phyloP scores from a whole-genome alignment of 2,888 invertebrate species.

The Molorchus minor region DNA sequence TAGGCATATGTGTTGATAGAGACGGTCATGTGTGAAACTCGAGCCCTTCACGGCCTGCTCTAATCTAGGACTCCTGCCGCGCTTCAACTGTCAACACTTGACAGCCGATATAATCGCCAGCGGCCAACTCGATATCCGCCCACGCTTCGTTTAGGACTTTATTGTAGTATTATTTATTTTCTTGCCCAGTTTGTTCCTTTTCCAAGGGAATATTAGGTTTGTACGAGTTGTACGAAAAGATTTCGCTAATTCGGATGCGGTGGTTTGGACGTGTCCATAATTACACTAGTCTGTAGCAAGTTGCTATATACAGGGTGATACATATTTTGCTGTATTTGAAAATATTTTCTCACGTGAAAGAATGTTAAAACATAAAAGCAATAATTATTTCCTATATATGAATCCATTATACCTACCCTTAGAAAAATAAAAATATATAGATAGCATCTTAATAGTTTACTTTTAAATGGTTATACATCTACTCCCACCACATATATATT shows the following conservation, averaged over 20 bases:
- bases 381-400: too few relatives aligned
- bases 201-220: constrained; percentile 46
- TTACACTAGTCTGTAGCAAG: too few relatives aligned
- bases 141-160: constrained; percentile 51
- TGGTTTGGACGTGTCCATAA: too few relatives aligned
- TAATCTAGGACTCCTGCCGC: constrained; percentile 50
- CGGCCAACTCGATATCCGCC: constrained; percentile 49
- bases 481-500: too few relatives aligned
- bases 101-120: constrained; percentile 54
- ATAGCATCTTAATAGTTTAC: too few relatives aligned
- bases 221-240: constrained; percentile 34
- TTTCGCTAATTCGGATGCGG: constrained; percentile 22
- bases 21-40: constrained; percentile 44
- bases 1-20: constrained; percentile 31
- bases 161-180: constrained; percentile 41
- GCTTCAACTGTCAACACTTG: constrained; percentile 55
- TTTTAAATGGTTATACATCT: too few relatives aligned
- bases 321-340: too few relatives aligned
- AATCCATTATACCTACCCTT: too few relatives aligned
- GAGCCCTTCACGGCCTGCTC: constrained; percentile 44
- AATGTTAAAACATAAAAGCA: too few relatives aligned
- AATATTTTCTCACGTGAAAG: too few relatives aligned
- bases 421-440: too few relatives aligned
- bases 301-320: constrained; percentile 19
- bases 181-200: constrained; percentile 40